These are phyloP conservation scores for Tetramorium alpestre DNA, from an alignment of 1,140 invertebrate genomes.

Conservation along the genomic window DNA sequence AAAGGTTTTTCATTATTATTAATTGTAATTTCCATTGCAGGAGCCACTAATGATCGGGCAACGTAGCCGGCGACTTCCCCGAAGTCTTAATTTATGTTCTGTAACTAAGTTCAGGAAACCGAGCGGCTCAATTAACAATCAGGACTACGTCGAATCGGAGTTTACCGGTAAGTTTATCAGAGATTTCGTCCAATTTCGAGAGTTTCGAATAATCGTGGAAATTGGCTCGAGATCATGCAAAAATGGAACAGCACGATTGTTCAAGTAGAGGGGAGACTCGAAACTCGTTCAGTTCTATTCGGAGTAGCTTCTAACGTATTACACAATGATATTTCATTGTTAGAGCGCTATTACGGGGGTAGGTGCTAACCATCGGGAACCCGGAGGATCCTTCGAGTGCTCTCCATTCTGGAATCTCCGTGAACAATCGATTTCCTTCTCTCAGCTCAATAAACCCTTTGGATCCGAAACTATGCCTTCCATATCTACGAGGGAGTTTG, in stretches of 20 bases:
- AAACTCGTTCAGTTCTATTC: not conserved
- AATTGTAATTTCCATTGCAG: slow-evolving; percentile 20
- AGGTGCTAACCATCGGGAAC: slow-evolving; percentile 29
- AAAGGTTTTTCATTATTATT: not conserved
- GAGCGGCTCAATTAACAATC: slow-evolving; percentile 50
- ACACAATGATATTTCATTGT: slow-evolving; percentile 41
- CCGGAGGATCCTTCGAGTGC: slow-evolving; percentile 35
- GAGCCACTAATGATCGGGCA: slow-evolving; percentile 15
- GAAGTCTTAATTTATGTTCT: slow-evolving; percentile 50
- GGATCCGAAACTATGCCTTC: not conserved
- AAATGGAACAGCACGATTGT: not conserved
- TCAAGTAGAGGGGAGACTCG: not conserved
- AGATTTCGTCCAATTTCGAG: slow-evolving; percentile 40
- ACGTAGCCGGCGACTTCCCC: slow-evolving; percentile 9
- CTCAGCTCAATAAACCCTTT: slow-evolving; percentile 32
- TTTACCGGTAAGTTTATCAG: slow-evolving; percentile 23
- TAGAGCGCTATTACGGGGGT: slow-evolving; percentile 11
- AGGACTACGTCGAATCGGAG: slow-evolving; percentile 33
- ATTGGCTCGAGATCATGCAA: not conserved
- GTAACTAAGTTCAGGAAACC: slow-evolving; percentile 39
- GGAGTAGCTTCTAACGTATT: not conserved
- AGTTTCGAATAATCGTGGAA: slow-evolving; percentile 26
- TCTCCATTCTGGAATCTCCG: slow-evolving; percentile 28
- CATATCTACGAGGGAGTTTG: not conserved
- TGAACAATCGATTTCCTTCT: slow-evolving; percentile 34